phyloP scores from a whole-genome alignment of 2,888 invertebrate species.

The Helobdella robusta region DNA sequence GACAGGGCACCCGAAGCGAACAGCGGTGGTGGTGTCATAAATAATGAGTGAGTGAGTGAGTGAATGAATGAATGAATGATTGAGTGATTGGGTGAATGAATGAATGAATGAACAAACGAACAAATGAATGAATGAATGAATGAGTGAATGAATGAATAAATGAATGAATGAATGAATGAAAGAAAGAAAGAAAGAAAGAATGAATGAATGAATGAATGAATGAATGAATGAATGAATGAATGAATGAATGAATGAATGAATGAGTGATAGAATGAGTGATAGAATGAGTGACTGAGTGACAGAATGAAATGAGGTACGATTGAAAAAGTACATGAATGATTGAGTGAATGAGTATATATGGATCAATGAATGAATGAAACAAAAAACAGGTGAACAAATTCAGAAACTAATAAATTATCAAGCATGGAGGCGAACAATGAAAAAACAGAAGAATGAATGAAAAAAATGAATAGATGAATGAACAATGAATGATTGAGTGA shows the following conservation, averaged over 20 bases:
- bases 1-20: no score
- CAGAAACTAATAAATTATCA: no score
- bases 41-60: no score
- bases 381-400: no score
- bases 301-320: no score
- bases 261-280: constrained; percentile 8
- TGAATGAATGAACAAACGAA: no score
- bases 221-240: constrained; percentile 9
- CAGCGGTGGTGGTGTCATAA: no score
- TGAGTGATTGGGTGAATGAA: no score
- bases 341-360: not conserved
- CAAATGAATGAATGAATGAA: constrained; percentile 1
- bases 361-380: no score
- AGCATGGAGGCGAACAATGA: no score
- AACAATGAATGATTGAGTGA: no score
- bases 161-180: constrained; percentile 9
- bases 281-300: not conserved
- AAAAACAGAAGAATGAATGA: not conserved
- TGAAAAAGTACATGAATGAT: not conserved
- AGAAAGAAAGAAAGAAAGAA: not conserved
- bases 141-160: constrained; percentile 6
- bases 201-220: constrained; percentile 9
- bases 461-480: not conserved
- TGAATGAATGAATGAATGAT: no score
- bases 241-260: constrained; percentile 11